Evolutionary conservation across 2,888 invertebrate species (phyloP).

Genomic region (Tipula vernalis): DNA sequence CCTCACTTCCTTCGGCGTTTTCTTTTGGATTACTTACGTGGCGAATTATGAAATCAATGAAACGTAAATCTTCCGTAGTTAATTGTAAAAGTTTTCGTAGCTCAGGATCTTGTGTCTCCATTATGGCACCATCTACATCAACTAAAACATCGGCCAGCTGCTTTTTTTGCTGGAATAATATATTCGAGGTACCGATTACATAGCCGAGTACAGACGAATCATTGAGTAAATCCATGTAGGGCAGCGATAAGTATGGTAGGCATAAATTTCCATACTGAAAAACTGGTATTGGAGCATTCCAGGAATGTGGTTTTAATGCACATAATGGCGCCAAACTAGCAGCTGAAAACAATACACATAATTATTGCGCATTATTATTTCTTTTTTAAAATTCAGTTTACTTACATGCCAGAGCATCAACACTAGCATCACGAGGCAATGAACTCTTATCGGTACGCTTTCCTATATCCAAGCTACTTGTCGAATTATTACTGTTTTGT

Average conservation of each 20-base stretch:
- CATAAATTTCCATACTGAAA: constrained; percentile 88
- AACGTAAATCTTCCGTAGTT: constrained; percentile 89
- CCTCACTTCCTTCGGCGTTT: constrained; percentile 83
- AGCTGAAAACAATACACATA: constrained; percentile 15
- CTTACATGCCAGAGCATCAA: constrained; percentile 44
- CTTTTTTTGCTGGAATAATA: constrained; percentile 91
- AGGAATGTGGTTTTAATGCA: constrained; percentile 38
- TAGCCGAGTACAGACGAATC: constrained; percentile 78
- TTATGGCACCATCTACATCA: constrained; percentile 73
- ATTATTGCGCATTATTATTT: neutral
- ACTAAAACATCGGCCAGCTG: constrained; percentile 86
- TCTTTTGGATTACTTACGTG: constrained; percentile 53
- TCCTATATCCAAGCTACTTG: constrained; percentile 21
- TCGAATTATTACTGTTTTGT: constrained; percentile 25
- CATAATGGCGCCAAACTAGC: constrained; percentile 28
- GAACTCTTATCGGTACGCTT: constrained; percentile 30
- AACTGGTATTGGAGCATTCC: constrained; percentile 77
- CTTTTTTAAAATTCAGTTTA: neutral
- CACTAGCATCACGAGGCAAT: constrained; percentile 58
- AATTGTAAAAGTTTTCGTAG: constrained; percentile 72
- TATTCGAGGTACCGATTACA: constrained; percentile 94
- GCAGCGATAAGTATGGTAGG: constrained; percentile 88
- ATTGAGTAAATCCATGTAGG: constrained; percentile 82
- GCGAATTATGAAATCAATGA: constrained; percentile 84
- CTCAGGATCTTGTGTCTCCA: constrained; percentile 68